Evolutionary conservation across 1,140 invertebrate genomes (phyloP), one percentile per base, ranked within the genome.

Genomic region (Zaprionus nigranus): DNA sequence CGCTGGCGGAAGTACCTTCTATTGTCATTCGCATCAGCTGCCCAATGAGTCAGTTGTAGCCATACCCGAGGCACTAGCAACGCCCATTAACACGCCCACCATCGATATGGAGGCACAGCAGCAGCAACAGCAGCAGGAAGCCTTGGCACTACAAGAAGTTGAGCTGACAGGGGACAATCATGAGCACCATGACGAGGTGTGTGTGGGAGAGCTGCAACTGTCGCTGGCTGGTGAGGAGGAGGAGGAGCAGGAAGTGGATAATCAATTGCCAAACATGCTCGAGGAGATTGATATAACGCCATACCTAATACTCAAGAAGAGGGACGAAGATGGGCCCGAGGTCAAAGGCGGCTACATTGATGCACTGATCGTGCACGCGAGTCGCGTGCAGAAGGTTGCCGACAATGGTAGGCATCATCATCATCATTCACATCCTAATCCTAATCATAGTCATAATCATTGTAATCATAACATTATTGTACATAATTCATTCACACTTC

Each of bases 281-380:
- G 96, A 97, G 84, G 96, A 97, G 91, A 93, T 97, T 17, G 97
- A 98, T 81, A 96, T 98, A 15, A 95, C 94, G 65, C 94, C 96
- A 78, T 96, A 96, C 93, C 94, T 98, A 72, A 94, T 97, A 28
- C 93, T 96, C 51, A 97, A 97, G 87, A 96, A 96, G 82, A 95
- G 96, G 20, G 96, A 95, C 20, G 97, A 98, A 90, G 97, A 98
- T 70, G 96, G 96, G 7, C 97, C 97, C 0, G 97, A 98, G 79
- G 96, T 99, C 43, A 94, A 97, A 60, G 98, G 98, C 9, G 98
- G 98, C 38, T 95, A 97, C 79, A 95, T 98, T 0, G 98, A 99
- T 93, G 98, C 97, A 2, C 94, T 99, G 26, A 96, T 99, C 68
- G 97, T 99, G 65, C 96, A 98, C 91, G 98, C 98, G 20, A 98